phyloP scores from a whole-genome alignment of 2,113 vertebrate genomes.

The Illadopsis cleaveri region DNA sequence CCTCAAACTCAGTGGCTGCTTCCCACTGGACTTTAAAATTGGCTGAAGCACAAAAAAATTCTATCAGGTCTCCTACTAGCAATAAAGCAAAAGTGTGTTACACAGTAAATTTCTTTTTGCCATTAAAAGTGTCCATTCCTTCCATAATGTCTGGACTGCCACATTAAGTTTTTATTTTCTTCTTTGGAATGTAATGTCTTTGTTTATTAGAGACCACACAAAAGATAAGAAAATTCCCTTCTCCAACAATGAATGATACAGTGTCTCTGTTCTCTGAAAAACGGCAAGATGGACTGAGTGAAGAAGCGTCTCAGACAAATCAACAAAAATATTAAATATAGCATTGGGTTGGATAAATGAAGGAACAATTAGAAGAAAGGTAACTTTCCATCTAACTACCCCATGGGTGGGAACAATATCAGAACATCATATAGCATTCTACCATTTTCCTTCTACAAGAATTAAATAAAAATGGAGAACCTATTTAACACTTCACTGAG shows the following conservation, averaged over 20 bases:
- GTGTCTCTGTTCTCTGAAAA: constrained; percentile 30
- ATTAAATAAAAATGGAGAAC: neutral
- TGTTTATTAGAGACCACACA: constrained; percentile 19
- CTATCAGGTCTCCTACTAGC: neutral
- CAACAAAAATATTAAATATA: neutral
- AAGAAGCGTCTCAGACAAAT: constrained; percentile 22
- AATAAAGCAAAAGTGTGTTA: neutral
- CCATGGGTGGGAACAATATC: neutral
- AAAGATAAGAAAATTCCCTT: neutral
- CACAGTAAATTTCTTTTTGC: neutral
- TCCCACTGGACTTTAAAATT: neutral
- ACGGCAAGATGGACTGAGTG: neutral
- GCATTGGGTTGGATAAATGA: neutral
- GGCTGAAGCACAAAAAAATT: constrained; percentile 18
- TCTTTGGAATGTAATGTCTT: neutral
- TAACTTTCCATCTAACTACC: neutral
- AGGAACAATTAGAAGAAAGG: neutral
- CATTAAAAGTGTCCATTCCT: neutral
- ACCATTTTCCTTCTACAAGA: neutral
- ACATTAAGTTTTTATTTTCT: neutral
- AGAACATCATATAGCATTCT: neutral
- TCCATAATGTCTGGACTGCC: neutral
- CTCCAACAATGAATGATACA: neutral
- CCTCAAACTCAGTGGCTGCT: neutral
- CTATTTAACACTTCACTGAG: neutral